A percentile compares a stretch with the other conserved stretches of the same genome.
These are phyloP conservation scores for Drosophila willistoni DNA, from an alignment of 1,140 invertebrate genomes.

Conservation along the genomic window DNA sequence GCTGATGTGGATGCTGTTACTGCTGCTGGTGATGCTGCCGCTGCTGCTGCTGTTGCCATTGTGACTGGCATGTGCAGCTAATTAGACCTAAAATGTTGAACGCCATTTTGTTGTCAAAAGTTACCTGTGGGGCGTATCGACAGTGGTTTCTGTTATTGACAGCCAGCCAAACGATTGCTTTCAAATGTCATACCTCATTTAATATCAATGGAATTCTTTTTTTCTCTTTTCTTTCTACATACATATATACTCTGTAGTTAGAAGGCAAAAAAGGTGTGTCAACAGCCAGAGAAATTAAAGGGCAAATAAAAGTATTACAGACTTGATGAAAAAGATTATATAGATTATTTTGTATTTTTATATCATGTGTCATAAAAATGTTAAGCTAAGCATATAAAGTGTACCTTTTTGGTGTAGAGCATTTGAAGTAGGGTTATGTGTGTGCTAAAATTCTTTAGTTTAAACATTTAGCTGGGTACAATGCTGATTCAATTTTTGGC, in stretches of 20 bases:
- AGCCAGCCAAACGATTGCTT: constrained; percentile 55
- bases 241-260: not conserved
- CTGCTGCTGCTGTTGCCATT: too few species aligned
- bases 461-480: not conserved
- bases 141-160: constrained; percentile 49
- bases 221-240: not conserved
- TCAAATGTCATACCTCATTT: constrained; percentile 64
- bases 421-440: not conserved
- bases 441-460: not conserved
- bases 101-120: constrained; percentile 64
- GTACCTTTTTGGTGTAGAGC: not conserved
- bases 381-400: not conserved
- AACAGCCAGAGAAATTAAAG: not conserved
- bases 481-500: constrained; percentile 21
- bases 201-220: constrained; percentile 40
- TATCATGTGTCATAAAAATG: too few species aligned
- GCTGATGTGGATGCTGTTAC: not conserved
- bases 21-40: too few species aligned
- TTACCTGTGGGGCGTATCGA: constrained; percentile 28
- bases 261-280: not conserved
- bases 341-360: too few species aligned
- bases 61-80: constrained; percentile 41
- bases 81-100: constrained; percentile 56
- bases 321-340: not conserved
- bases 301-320: not conserved